phyloP scores from a whole-genome alignment of 2,113 vertebrate genomes.

The Oryzias celebensis region DNA sequence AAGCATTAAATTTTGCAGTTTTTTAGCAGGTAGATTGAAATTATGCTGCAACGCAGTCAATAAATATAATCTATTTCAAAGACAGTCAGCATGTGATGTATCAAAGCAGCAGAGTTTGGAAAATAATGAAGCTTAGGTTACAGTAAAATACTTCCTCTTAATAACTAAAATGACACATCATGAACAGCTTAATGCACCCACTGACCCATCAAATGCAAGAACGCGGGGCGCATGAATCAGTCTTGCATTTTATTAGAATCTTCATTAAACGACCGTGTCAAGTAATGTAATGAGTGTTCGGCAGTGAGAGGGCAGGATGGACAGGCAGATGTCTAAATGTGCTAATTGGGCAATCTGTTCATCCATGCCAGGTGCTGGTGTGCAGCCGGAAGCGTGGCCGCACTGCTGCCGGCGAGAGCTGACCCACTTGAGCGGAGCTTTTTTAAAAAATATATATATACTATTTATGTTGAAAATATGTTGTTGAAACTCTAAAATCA shows the following conservation, averaged over 20 bases:
- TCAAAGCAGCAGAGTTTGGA: neutral
- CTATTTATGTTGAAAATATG: conserved; percentile 50
- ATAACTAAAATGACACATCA: conserved; percentile 21
- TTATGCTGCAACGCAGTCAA: no score
- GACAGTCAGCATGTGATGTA: no score
- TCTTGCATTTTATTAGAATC: conserved; percentile 42
- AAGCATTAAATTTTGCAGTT: no score
- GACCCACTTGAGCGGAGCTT: conserved; percentile 53
- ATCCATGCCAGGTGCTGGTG: conserved; percentile 55
- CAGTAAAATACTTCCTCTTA: conserved; percentile 8
- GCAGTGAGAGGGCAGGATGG: conserved; percentile 40
- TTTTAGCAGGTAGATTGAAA: no score
- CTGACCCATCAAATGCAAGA: conserved; percentile 29
- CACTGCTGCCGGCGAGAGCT: conserved; percentile 46
- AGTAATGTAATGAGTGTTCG: conserved; percentile 38
- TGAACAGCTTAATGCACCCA: conserved; percentile 17
- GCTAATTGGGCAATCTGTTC: conserved; percentile 70
- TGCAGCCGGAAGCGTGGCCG: conserved; percentile 48
- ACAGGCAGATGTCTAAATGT: conserved; percentile 66
- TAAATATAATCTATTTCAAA: no score
- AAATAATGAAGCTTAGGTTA: neutral
- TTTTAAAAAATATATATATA: neutral
- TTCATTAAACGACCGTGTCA: conserved; percentile 43
- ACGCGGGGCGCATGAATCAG: conserved; percentile 21
- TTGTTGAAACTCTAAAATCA: conserved; percentile 40